These are phyloP conservation scores for Argynnis bischoffii DNA, from an alignment of 2,888 invertebrate genomes.

Conservation along the genomic window DNA sequence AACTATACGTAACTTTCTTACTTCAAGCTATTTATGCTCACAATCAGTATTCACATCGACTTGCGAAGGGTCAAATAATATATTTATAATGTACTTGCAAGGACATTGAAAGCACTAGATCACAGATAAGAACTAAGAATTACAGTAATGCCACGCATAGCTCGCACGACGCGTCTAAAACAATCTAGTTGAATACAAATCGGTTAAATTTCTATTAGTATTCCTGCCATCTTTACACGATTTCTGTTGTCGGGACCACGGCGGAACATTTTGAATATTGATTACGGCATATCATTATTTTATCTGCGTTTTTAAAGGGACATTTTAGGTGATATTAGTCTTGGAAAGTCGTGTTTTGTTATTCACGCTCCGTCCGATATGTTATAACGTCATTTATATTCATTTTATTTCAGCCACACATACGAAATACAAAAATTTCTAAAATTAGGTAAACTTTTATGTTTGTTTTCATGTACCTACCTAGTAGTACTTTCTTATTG, in stretches of 20 bases:
- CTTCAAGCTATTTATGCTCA: constrained; percentile 20
- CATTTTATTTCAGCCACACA: constrained; percentile 8
- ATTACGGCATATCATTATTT: constrained; percentile 52
- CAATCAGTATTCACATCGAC: constrained; percentile 39
- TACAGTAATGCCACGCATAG: constrained; percentile 50
- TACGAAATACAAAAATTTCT: too few relatives aligned
- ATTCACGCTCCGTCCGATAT: constrained; percentile 41
- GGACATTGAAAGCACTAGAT: constrained; percentile 49
- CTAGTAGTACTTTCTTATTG: too few relatives aligned
- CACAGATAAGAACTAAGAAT: constrained; percentile 44
- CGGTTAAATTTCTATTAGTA: constrained; percentile 60
- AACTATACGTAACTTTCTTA: neutral
- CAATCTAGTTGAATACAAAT: constrained; percentile 70
- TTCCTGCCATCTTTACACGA: constrained; percentile 69
- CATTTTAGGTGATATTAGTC: constrained; percentile 48
- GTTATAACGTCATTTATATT: constrained; percentile 32
- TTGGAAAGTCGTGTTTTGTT: constrained; percentile 59
- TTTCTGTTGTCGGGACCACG: constrained; percentile 71
- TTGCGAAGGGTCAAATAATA: constrained; percentile 41
- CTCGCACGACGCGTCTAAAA: constrained; percentile 59
- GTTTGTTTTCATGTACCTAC: too few relatives aligned
- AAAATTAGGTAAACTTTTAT: too few relatives aligned
- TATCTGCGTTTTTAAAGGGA: constrained; percentile 42
- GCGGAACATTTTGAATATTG: constrained; percentile 74
- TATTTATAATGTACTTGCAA: constrained; percentile 47